Evolutionary conservation across 1,140 invertebrate genomes (phyloP), one percentile per base, ranked within the genome.

Genomic region (Drosophila lacertosa): DNA sequence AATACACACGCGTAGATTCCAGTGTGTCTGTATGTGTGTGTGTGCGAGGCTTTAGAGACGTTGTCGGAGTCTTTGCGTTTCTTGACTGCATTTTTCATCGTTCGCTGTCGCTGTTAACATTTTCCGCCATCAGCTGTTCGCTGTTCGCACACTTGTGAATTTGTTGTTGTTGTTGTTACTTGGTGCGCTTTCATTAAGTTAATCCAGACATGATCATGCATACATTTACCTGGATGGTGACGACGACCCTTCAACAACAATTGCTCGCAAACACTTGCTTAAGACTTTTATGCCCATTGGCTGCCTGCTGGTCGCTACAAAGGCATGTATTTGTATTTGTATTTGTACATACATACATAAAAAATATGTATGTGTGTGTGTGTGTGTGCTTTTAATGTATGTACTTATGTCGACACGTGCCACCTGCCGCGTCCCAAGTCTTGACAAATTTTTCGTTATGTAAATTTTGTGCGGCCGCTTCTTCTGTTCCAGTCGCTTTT

Each of bases 141-240:
- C 29, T 39, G 37, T 32, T n/a, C 35, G 35, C 9, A 11, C 16
- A 18, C 4, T 40, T 45, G 20, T 48, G 69, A 35, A 39, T 4
- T 58, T 54, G 59, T 60, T 37, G 45, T 29, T 29, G 29, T 24
- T 39, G 54, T 24, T 39, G 40, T 48, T 66, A 57, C 68, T 72
- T 47, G 62, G 67, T 54, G 64, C 73, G 67, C 74, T 79, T 89
- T 89, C 77, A 86, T 86, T 86, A 89, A 78, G 71, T 83, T 89
- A 89, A 89, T 89, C 86, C 88, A 81, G 81, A 89, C 86, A 89
- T 89, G 86, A 90, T 89, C 81, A 82, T 76, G 86, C 86, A 88
- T 89, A 88, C 73, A 84, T 77, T 62, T 74, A 71, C 50, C 55
- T 60, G 32, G 18, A 26, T 16, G 22, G 22, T 22, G 40, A 26